A percentile compares a stretch with the other conserved stretches of the same genome.
Conservation (phyloP, 2,113 vertebrate genomes). For the Ginglymostoma cirratum region DNA sequence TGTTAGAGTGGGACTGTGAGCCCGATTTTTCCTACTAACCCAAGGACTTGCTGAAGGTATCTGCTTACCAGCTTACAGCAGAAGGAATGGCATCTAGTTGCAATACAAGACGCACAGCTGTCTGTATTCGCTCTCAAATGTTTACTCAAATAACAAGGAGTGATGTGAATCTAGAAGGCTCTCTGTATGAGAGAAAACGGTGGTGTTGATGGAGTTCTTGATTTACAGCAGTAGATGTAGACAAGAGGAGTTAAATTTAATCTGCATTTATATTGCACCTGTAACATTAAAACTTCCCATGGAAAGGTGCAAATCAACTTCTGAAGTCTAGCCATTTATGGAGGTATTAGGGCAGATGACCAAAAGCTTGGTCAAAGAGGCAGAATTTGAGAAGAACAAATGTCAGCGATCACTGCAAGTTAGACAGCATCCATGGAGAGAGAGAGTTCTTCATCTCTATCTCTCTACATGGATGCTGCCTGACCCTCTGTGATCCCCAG, state of each 20-base stretch:
- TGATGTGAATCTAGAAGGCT: background rate
- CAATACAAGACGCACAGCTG: conserved; percentile 6
- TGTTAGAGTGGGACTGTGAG: background rate
- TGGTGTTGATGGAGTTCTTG: background rate
- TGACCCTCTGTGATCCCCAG: no score
- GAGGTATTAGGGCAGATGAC: background rate
- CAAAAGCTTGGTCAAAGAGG: background rate
- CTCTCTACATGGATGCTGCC: no score
- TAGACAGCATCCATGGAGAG: no score
- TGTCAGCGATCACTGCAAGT: no score
- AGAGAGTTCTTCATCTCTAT: no score
- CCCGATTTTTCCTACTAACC: background rate
- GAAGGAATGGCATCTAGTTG: background rate
- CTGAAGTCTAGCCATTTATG: background rate
- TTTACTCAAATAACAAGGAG: background rate
- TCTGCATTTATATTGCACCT: background rate
- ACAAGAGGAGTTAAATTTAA: background rate
- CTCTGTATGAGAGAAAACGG: background rate
- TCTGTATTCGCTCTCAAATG: background rate
- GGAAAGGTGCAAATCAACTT: background rate
- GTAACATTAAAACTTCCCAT: background rate
- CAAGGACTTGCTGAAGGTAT: background rate
- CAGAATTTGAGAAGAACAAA: no score
- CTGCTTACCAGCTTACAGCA: background rate
- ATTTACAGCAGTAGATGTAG: background rate